These are phyloP conservation scores for Litoditis marina DNA, from an alignment of 2,888 invertebrate species.

Conservation along the genomic window DNA sequence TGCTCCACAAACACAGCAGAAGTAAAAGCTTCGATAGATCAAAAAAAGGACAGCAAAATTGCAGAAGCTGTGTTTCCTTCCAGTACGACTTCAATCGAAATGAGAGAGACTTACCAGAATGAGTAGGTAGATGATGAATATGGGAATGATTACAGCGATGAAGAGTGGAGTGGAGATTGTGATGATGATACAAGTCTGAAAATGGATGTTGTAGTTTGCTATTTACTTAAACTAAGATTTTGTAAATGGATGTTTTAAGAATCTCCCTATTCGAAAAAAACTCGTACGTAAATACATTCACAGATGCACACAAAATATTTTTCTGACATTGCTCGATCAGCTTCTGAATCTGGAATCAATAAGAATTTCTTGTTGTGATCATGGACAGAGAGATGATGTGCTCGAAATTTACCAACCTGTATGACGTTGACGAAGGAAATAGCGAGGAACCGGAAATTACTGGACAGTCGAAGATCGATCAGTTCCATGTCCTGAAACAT, in stretches of 20 bases:
- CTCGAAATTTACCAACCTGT: slow-evolving; percentile 23
- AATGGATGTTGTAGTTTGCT: not conserved
- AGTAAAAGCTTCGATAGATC: too few species aligned
- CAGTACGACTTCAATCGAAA: too few species aligned
- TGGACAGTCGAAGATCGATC: slow-evolving; percentile 52
- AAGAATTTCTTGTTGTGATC: too few species aligned
- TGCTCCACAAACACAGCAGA: too few species aligned
- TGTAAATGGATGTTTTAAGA: not conserved
- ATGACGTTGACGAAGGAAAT: slow-evolving; percentile 36
- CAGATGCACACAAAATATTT: too few species aligned
- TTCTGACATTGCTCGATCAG: too few species aligned
- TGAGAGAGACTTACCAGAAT: too few species aligned
- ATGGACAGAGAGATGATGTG: not conserved
- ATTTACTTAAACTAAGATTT: too few species aligned
- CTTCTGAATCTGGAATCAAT: too few species aligned
- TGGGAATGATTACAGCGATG: slow-evolving; percentile 52
- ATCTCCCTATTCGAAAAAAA: not conserved
- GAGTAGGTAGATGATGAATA: slow-evolving; percentile 55
- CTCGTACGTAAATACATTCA: too few species aligned
- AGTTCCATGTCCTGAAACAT: slow-evolving; percentile 53
- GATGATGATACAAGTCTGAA: slow-evolving; percentile 50
- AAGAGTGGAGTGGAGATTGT: slow-evolving; percentile 58
- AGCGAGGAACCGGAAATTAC: slow-evolving; percentile 53
- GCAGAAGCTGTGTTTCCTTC: too few species aligned
- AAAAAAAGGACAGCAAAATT: too few species aligned